Conservation (phyloP, 2,797 vertebrate genomes). For the Sebastolobus altivelis region DNA sequence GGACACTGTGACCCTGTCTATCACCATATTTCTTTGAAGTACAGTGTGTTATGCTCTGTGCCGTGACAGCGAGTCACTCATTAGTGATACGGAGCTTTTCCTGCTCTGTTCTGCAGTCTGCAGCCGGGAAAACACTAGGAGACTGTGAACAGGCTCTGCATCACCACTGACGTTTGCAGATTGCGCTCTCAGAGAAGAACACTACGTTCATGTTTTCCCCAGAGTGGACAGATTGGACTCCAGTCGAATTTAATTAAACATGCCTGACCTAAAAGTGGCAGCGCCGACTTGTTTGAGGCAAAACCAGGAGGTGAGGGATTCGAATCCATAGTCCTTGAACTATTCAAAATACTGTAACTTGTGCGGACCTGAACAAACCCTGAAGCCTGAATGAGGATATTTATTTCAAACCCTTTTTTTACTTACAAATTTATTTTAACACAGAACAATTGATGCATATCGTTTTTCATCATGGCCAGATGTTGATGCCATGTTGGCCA, state of each 20-base stretch:
- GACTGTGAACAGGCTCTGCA: constrained; percentile 6
- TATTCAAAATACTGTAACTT: neutral
- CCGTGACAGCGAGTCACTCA: constrained; percentile 39
- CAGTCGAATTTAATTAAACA: constrained; percentile 10
- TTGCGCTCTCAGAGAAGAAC: constrained; percentile 21
- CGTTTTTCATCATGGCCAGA: neutral
- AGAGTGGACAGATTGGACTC: constrained; percentile 8
- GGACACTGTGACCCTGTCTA: constrained; percentile 19
- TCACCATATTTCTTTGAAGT: constrained; percentile 36
- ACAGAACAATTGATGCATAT: neutral
- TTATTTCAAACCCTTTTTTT: neutral
- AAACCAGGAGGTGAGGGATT: neutral
- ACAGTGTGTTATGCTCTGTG: constrained; percentile 49
- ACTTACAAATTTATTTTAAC: neutral
- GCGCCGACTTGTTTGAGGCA: neutral
- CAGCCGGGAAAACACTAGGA: constrained; percentile 12
- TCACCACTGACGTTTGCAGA: constrained; percentile 29
- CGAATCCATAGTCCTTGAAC: neutral
- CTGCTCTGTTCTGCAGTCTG: constrained; percentile 21
- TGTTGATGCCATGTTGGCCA: neutral
- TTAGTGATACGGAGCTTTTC: constrained; percentile 26
- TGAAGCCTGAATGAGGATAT: neutral
- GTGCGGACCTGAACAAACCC: neutral
- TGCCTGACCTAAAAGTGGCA: constrained; percentile 1
- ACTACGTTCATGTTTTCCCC: constrained; percentile 30